Conservation (phyloP, 2,113 vertebrate species). For the Sminthopsis crassicaudata region DNA sequence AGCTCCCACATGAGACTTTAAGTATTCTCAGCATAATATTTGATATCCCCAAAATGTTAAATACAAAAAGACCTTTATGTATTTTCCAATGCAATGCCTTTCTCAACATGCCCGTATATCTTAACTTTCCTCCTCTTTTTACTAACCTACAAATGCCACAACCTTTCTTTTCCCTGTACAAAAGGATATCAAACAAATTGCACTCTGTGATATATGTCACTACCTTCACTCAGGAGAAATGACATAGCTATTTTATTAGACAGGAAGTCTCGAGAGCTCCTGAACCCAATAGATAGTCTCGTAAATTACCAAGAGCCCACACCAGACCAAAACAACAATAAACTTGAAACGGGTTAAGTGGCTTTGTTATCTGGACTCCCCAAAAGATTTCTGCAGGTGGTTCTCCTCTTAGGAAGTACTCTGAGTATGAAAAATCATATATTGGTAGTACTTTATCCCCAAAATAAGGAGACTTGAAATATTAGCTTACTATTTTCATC, state of each 20-base stretch:
- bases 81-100: constrained; percentile 50
- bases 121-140: constrained; percentile 71
- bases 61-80: constrained; percentile 67
- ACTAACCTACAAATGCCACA: constrained; percentile 78
- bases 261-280: constrained; percentile 82
- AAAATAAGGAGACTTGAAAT: neutral
- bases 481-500: constrained; percentile 2
- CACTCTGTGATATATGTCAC: constrained; percentile 82
- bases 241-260: constrained; percentile 84
- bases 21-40: constrained; percentile 51
- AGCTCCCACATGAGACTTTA: constrained; percentile 37
- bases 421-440: neutral
- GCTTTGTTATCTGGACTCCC: constrained; percentile 70
- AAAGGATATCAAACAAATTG: constrained; percentile 84
- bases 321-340: constrained; percentile 80
- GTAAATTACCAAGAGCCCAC: constrained; percentile 82
- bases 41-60: constrained; percentile 61
- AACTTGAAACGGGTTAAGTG: constrained; percentile 81
- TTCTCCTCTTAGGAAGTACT: neutral
- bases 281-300: constrained; percentile 83
- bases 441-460: neutral
- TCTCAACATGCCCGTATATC: constrained; percentile 61
- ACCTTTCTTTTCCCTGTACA: constrained; percentile 76
- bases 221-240: constrained; percentile 85
- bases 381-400: constrained; percentile 38